Evolutionary conservation across 1,140 invertebrate genomes (phyloP), one percentile per base, ranked within the genome.

Genomic region (Dinothrombium tinctorium): DNA sequence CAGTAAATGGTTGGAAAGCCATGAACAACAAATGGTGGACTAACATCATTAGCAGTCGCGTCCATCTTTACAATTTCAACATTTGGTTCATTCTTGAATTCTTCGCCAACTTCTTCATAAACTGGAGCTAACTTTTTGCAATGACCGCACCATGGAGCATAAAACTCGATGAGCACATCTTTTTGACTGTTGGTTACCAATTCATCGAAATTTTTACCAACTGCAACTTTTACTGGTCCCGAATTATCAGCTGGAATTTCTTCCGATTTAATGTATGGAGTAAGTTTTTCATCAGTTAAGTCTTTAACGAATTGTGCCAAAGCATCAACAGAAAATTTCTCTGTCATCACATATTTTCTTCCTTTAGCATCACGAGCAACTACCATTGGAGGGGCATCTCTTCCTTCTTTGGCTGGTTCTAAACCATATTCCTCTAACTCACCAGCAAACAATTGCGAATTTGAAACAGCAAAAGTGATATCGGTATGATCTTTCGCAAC

Each of bases 1-100:
- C 86, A 99, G 65, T 69, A 99, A 23, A 99, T 67, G 2, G 94
- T 98, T 25, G 94, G 94, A 72, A 95, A 99, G 17, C 92, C 92
- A 49, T 71, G 69, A 12, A 99, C 92, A 52, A 95, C 80, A 60
- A 73, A 99, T 43, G 64, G 57, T n/a, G 72, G 59, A 44, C 87
- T 84, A 46, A 95, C 89, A 66, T 99, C 92, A 61, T 99, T 99
- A 33, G 83, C 84, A 1, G 90, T 95, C 21, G 92, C 90, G 60
- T 99, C 92, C 62, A 98, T 82, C 58, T 98, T 98, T 0, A 92
- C 80, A 56, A 99, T 90, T 37, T 70, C 73, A 12, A 99, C 71
- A 28, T 58, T 57, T 45, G 82, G 69, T 59, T 98, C 90, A 51
- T 76, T 62, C 48, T 71, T 71, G 52, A 96, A 58, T 70, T 17